phyloP scores from a whole-genome alignment of 2,888 invertebrate species.

The Tanytarsus gracilentus region DNA sequence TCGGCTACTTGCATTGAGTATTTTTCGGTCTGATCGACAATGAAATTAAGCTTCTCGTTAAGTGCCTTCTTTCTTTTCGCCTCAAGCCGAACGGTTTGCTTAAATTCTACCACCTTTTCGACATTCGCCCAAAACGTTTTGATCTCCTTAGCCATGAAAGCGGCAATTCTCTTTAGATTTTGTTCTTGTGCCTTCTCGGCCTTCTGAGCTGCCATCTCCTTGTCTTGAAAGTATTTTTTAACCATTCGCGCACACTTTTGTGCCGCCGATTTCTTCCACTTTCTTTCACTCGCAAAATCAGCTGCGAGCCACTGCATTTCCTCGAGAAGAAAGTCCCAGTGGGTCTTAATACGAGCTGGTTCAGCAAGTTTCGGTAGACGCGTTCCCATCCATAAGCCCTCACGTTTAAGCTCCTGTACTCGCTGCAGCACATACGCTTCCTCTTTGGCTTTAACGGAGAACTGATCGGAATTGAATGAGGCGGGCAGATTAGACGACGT shows the following conservation, averaged over 20 bases:
- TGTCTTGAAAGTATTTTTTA: constrained; percentile 85
- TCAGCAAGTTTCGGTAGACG: constrained; percentile 87
- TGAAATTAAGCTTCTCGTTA: constrained; percentile 93
- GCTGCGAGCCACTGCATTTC: constrained; percentile 98
- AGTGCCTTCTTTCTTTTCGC: constrained; percentile 90
- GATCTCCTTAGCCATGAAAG: constrained; percentile 86
- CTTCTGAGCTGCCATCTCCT: constrained; percentile 76
- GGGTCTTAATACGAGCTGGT: constrained; percentile 81
- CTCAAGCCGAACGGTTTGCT: constrained; percentile 83
- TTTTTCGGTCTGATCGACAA: constrained; percentile 97
- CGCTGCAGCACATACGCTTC: constrained; percentile 90
- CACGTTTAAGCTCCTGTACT: constrained; percentile 82
- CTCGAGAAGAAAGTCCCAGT: constrained; percentile 97
- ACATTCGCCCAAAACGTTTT: constrained; percentile 93
- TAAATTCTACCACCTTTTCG: constrained; percentile 93
- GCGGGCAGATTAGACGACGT: constrained; percentile 34
- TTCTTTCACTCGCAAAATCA: constrained; percentile 95
- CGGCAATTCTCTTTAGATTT: constrained; percentile 75
- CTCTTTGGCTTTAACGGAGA: constrained; percentile 78
- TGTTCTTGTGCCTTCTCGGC: constrained; percentile 88
- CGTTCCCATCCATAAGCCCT: constrained; percentile 90
- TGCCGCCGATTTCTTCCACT: constrained; percentile 94
- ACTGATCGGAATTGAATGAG: constrained; percentile 53
- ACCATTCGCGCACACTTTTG: constrained; percentile 87
- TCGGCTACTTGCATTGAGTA: constrained; percentile 87